phyloP scores from a whole-genome alignment of 53 echinoderm and acorn worm species.

The Paracentrotus lividus region DNA sequence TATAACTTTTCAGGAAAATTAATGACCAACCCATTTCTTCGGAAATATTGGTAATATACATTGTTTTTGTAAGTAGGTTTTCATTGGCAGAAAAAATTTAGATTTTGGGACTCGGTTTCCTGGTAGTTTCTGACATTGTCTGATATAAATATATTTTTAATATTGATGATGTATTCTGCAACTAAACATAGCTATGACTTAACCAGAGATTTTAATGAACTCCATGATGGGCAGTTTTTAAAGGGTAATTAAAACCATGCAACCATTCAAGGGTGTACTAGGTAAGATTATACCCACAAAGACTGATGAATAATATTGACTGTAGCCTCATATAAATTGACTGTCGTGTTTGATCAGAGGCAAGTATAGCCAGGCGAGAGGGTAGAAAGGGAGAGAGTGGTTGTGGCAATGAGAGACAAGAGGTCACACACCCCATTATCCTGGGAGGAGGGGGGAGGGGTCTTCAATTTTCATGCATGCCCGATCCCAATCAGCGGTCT shows the following conservation, averaged over 20 bases:
- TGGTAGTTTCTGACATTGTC: neutral
- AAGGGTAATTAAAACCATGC: neutral
- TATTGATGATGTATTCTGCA: neutral
- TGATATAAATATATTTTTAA: neutral
- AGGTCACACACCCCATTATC: constrained; percentile 54
- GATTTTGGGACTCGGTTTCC: neutral
- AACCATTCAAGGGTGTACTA: neutral
- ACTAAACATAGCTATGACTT: neutral
- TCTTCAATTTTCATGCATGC: constrained; percentile 41
- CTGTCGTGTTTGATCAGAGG: neutral
- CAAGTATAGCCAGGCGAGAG: neutral
- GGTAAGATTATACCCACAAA: neutral
- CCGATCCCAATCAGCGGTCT: constrained; percentile 39
- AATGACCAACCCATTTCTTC: too few species aligned
- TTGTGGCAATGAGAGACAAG: neutral
- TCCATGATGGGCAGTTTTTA: neutral
- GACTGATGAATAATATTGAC: neutral
- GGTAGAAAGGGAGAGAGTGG: neutral
- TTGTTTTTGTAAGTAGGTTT: neutral
- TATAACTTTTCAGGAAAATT: too few species aligned
- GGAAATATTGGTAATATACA: neutral
- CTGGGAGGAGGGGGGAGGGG: neutral
- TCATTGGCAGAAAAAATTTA: neutral
- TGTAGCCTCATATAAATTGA: neutral
- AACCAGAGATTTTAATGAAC: constrained; percentile 20